Evolutionary conservation across 2,113 vertebrate species (phyloP), one percentile per base, ranked within the genome.

Genomic region (Dolichotis patagonum): DNA sequence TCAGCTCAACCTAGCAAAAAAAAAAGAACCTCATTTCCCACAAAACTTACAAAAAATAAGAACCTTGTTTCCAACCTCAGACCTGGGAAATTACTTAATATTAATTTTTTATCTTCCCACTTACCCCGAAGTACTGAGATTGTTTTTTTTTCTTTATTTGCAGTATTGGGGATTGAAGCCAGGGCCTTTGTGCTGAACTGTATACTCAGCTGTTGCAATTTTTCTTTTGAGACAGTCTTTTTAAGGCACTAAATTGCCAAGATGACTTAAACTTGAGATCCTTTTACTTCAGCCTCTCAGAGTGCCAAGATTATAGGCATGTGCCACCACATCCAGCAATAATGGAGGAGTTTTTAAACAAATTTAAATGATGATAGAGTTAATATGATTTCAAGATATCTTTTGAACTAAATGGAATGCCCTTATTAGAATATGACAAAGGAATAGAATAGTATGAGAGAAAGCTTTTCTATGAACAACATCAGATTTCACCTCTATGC

Each of bases 351-450:
- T 38, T 69, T 75, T 86, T 82, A 96, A 73, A 17, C n/a, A 30
- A 43, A 67, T 86, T 69, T 16, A 26, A 96, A 94, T 85, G 16
- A 83, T 35, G 35, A 84, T 52, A 88, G n/a, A 75, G 30, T 56
- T 88, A 43, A 86, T 88, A 52, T 46, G 81, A 90, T 92, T 58
- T 90, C 90, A 88, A 14, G 3, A 14, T 94, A 92, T 35, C 35
- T 82, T 85, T 82, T 24, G 71, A 24, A 86, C 17, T 86, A 94
- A 71, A 3, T 80, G 26, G 3, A 89, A 78, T 92, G 30, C 28
- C 22, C 20, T 92, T 83, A 52, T 26, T 85, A 89, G 46, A 92
- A 83, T 80, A 65, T 65, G 5, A 35, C 32, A 93, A 89, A 78
- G 22, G 2, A 83, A 82, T 58, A 88, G 13, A 88, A 52, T 7